Evolutionary conservation across 2,113 vertebrate genomes (phyloP).

Genomic region (Parotia lawesii): DNA sequence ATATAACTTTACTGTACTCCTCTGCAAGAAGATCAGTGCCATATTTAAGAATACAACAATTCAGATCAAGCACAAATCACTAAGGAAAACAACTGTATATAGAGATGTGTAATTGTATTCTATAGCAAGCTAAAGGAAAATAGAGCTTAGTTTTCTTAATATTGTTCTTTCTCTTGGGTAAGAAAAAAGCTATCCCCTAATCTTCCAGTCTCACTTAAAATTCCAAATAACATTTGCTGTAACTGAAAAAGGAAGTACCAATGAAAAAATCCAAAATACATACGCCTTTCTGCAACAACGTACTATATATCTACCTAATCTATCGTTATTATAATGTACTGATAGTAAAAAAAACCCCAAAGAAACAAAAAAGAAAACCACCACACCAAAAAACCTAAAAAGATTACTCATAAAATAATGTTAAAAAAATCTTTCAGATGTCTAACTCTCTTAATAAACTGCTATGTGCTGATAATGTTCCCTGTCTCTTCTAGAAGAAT

Average conservation of each 20-base stretch:
- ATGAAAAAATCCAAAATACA: background rate
- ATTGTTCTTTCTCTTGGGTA: background rate
- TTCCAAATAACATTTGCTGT: background rate
- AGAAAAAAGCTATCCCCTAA: background rate
- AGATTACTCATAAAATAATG: background rate
- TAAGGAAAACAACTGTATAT: background rate
- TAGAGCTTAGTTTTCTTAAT: background rate
- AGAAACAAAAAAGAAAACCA: background rate
- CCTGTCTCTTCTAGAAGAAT: background rate
- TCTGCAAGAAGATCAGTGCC: conserved; percentile 59
- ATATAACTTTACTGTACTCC: conserved; percentile 33
- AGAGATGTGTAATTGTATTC: background rate
- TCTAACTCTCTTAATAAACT: background rate
- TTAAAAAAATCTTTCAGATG: background rate
- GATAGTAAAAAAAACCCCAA: background rate
- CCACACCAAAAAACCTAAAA: background rate
- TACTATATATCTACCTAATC: background rate
- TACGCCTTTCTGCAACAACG: background rate
- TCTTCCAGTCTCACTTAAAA: background rate
- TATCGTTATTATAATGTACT: background rate
- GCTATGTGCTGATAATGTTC: background rate
- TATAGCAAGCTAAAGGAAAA: background rate
- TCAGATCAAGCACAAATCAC: background rate
- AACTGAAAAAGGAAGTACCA: background rate
- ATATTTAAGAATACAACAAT: conserved; percentile 13